Base-by-base conservation (phyloP, 2,797 vertebrate genomes). In the Paedocypris micromegethes region DNA sequence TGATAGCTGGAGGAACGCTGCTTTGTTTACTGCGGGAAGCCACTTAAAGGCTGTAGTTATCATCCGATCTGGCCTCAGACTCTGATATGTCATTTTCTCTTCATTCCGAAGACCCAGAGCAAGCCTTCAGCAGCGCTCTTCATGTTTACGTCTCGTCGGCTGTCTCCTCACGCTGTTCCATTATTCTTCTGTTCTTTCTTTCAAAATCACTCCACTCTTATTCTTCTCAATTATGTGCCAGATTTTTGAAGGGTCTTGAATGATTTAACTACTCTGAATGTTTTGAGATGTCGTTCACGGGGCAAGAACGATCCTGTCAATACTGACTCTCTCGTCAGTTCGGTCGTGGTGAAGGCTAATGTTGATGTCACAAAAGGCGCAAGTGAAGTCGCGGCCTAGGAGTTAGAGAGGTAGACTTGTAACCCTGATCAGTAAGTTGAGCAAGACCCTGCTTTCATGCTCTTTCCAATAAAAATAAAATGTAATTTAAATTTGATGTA, bases 231-330 rank as follows among this genome's bases (percentile, higher is more conserved):
- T 71, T 72, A 51, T 72, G 63, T 51, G 50, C 41, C 56, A 64
- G 55, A 73, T 59, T 70, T 77, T 71, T 46, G 48, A 56, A 57
- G 66, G 62, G 57, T 66, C 70, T 75, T 78, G 63, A 77, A 82
- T 78, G 72, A 76, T 78, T 79, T 72, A 77, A 73, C 63, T 63
- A 70, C 67, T 75, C 75, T 58, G 77, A 78, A 80, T 82, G 75
- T 82, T 82, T 79, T 58, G 66, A 63, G 58, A 67, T 60, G 48
- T 62, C 44, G 68, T 74, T 60, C 72, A 72, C 58, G 41, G 58
- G 78, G 73, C 47, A 56, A 75, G 68, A 74, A 46, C 66, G 40
- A 70, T 79, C 64, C 56, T 71, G 71, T 78, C 78, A 76, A 76
- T 77, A 53, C 61, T 23, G 64, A n/a, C 67, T 76, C 72, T 78